phyloP scores from a whole-genome alignment of 2,888 invertebrate genomes.

The Eulithis prunata region DNA sequence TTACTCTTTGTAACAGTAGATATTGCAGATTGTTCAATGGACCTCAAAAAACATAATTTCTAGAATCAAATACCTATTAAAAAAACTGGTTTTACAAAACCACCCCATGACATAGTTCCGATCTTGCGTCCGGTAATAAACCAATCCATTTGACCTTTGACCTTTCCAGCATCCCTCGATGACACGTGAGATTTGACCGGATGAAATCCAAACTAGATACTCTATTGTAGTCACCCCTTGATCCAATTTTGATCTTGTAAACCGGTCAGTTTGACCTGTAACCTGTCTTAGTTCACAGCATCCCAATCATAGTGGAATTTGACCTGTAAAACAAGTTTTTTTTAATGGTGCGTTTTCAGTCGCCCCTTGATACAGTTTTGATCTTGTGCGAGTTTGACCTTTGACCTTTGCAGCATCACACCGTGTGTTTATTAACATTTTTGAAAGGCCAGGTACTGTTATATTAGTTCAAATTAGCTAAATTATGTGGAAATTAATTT shows the following conservation, averaged over 20 bases:
- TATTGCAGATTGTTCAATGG: too few relatives aligned
- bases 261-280: slow-evolving; percentile 9
- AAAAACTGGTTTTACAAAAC: slow-evolving; percentile 32
- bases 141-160: slow-evolving; percentile 23
- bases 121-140: slow-evolving; percentile 42
- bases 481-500: too few relatives aligned
- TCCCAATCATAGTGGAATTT: neutral
- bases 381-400: slow-evolving; percentile 20
- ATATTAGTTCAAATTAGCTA: too few relatives aligned
- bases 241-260: slow-evolving; percentile 22
- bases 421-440: neutral
- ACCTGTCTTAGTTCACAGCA: slow-evolving; percentile 12
- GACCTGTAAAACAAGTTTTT: slow-evolving; percentile 2
- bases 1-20: too few relatives aligned
- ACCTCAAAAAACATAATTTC: too few relatives aligned
- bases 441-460: too few relatives aligned
- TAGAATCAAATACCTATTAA: neutral
- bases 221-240: slow-evolving; percentile 3
- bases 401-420: slow-evolving; percentile 18
- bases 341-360: neutral
- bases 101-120: slow-evolving; percentile 50
- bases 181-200: slow-evolving; percentile 9
- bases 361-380: slow-evolving; percentile 20
- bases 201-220: slow-evolving; percentile 4
- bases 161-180: slow-evolving; percentile 19